A percentile compares a stretch with the other conserved stretches of the same genome.
These are phyloP conservation scores for Mycalesis mineus DNA, from an alignment of 2,888 invertebrate genomes.

Conservation along the genomic window DNA sequence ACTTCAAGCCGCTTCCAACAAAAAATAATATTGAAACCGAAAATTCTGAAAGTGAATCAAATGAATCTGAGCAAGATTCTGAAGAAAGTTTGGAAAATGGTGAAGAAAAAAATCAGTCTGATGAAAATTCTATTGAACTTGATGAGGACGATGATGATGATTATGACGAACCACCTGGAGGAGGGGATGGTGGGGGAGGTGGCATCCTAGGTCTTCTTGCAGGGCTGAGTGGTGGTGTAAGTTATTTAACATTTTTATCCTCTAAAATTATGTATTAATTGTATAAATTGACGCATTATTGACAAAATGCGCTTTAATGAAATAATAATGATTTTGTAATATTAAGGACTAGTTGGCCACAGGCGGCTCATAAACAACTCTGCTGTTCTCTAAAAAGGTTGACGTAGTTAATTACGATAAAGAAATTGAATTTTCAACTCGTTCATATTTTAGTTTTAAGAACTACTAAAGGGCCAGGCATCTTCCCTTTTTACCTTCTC, in stretches of 20 bases:
- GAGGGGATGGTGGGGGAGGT: constrained; percentile 68
- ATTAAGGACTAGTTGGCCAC: too few species aligned
- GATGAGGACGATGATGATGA: constrained; percentile 48
- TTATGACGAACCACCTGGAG: constrained; percentile 60
- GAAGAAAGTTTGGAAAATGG: constrained; percentile 43
- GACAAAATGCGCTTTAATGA: too few species aligned
- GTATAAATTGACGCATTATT: too few species aligned
- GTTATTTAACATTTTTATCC: constrained; percentile 21
- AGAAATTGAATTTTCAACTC: too few species aligned
- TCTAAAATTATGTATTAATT: too few species aligned
- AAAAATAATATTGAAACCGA: constrained; percentile 34
- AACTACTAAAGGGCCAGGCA: too few species aligned
- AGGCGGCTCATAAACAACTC: too few species aligned
- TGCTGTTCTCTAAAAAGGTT: too few species aligned
- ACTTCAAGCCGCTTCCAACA: constrained; percentile 41
- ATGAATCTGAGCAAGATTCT: constrained; percentile 35
- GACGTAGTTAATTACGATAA: too few species aligned
- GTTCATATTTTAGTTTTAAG: too few species aligned
- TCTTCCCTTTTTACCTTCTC: too few species aligned
- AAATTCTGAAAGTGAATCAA: constrained; percentile 30
- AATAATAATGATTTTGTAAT: too few species aligned
- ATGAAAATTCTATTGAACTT: constrained; percentile 40
- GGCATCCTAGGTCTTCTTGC: constrained; percentile 66
- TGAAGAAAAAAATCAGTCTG: constrained; percentile 35
- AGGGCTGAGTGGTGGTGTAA: constrained; percentile 68